These are phyloP conservation scores for Amblyraja radiata DNA, from an alignment of 2,797 vertebrate genomes.

Conservation along the genomic window DNA sequence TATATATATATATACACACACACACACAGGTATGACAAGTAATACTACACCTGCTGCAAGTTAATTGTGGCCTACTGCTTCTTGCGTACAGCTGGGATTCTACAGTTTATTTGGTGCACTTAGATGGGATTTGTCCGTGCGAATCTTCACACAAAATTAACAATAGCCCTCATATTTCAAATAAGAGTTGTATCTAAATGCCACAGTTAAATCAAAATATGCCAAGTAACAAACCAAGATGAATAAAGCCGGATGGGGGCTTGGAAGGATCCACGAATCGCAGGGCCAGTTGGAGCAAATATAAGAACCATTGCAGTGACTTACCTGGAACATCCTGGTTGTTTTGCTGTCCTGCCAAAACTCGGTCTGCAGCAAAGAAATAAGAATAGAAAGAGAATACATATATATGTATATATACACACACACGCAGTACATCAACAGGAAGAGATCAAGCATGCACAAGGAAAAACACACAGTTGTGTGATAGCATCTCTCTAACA, in stretches of 20 bases:
- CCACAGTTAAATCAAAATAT: not conserved
- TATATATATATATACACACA: not conserved
- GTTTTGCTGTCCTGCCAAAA: conserved; percentile 32
- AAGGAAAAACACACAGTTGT: not conserved
- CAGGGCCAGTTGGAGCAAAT: not conserved
- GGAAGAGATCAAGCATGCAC: not conserved
- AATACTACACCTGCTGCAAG: not conserved
- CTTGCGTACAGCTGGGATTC: not conserved
- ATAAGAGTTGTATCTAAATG: not conserved
- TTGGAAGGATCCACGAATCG: not conserved
- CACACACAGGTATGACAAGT: not conserved
- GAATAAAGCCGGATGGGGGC: not conserved
- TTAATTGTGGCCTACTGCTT: no score
- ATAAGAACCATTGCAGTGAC: not conserved
- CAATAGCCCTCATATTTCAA: not conserved
- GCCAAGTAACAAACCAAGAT: not conserved
- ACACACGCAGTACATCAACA: not conserved
- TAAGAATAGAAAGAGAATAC: conserved; percentile 33
- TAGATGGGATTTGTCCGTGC: not conserved
- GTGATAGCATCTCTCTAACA: not conserved
- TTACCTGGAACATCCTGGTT: conserved; percentile 29
- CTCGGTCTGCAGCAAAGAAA: conserved; percentile 33
- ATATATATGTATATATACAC: not conserved
- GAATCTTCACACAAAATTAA: not conserved
- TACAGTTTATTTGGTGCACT: not conserved